These are phyloP conservation scores for Calosoma granatense DNA, from an alignment of 1,140 invertebrate genomes.

Conservation along the genomic window DNA sequence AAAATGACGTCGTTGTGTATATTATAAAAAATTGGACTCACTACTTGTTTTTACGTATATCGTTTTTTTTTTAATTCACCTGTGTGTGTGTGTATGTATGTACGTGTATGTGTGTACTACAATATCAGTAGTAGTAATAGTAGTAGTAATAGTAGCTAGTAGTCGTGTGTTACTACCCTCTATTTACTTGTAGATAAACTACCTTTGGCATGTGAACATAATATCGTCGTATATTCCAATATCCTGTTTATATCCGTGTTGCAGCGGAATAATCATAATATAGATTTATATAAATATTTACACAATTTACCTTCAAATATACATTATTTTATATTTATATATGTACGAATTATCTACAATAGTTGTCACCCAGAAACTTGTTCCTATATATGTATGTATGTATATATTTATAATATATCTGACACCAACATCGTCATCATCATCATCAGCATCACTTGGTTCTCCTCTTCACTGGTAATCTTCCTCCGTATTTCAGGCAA, in stretches of 20 bases:
- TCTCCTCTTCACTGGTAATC: too few species aligned
- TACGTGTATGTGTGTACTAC: too few species aligned
- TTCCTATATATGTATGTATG: conserved; percentile 13
- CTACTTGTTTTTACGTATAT: conserved; percentile 15
- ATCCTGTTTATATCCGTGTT: conserved; percentile 31
- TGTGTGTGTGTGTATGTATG: conserved; percentile 4
- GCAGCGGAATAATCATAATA: conserved; percentile 17
- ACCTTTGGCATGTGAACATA: conserved; percentile 36
- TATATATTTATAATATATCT: not conserved
- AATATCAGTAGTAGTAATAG: too few species aligned
- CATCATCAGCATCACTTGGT: conserved; percentile 1
- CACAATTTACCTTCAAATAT: conserved; percentile 28
- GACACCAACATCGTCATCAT: not conserved
- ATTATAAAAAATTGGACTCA: conserved; percentile 4
- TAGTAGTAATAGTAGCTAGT: too few species aligned
- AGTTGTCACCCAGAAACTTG: conserved; percentile 14
- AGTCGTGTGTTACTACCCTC: too few species aligned
- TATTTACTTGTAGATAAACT: too few species aligned
- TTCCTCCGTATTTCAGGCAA: too few species aligned
- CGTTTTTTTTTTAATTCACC: conserved; percentile 6
- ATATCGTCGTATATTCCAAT: conserved; percentile 35
- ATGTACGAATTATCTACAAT: conserved; percentile 30
- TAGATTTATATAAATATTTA: conserved; percentile 27
- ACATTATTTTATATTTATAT: conserved; percentile 19
- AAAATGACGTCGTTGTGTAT: too few species aligned